Evolutionary conservation across 2,888 invertebrate species (phyloP), one percentile per base, ranked within the genome.

Genomic region (Drosophila pegasa): DNA sequence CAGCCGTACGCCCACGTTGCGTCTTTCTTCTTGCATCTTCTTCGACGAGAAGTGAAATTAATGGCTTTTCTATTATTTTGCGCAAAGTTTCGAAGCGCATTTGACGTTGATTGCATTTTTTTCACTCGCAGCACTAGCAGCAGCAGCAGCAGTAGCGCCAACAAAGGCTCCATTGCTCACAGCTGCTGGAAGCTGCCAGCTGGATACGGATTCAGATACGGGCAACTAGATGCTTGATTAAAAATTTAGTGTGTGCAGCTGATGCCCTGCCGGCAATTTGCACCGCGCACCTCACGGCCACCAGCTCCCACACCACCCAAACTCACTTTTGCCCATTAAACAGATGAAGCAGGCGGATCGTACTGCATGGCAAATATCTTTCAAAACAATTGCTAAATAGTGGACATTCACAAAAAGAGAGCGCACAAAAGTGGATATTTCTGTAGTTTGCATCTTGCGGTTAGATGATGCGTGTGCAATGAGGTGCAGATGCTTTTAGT

Each of bases 31-130:
- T 55, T 9, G 60, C 64, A 68, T 69, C 66, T 69, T 75, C 88
- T 83, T 83, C 84, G 88, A 83, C 84, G 87, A 82, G 87, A 88
- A 83, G 87, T 77, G 84, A 83, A 83, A 83, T 83, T 83, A 83
- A 83, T 83, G 88, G 83, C 87, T 83, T 83, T 83, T 83, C 83
- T 83, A 83, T 83, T 83, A 88, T 83, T 83, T 88, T 88, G 71
- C 65, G 80, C 87, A 83, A 83, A 88, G 88, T 83, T 83, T 83
- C 84, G 78, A 87, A 83, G 85, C 88, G 87, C 83, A 83, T 88
- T 83, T 83, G 83, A 83, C 83, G 83, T 83, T 83, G 83, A 83
- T 83, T 83, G 83, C 83, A 88, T 88, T 83, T 83, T 83, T 88
- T 87, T 63, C 55, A 37, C 84, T 59, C 71, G 51, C 66, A 78